Evolutionary conservation across 2,113 vertebrate species (phyloP).

Genomic region (Toxotes chatareus): DNA sequence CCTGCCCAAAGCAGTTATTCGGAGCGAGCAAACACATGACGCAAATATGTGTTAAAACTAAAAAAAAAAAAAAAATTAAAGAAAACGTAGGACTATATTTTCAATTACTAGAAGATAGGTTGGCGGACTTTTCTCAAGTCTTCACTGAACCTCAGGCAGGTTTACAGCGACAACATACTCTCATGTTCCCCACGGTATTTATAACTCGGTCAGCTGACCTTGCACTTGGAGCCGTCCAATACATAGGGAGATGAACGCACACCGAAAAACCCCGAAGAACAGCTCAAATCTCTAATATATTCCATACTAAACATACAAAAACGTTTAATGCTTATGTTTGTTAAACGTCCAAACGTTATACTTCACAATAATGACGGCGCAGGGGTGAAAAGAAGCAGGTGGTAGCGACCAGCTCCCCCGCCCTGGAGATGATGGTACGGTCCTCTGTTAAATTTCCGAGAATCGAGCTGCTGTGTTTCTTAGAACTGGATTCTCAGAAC

Average conservation of each 20-base stretch:
- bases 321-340: rapidly evolving
- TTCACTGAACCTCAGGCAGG: not conserved
- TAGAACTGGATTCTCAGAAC: conserved; percentile 99
- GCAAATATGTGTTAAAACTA: not conserved
- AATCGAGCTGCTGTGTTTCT: conserved; percentile 95
- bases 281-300: rapidly evolving
- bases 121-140: conserved; percentile 12
- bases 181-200: conserved; percentile 71
- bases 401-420: conserved; percentile 64
- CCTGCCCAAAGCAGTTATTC: not conserved
- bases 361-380: rapidly evolving
- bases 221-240: conserved; percentile 68
- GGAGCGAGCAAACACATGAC: not conserved
- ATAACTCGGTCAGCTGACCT: conserved; percentile 80
- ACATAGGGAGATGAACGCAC: not conserved
- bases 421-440: conserved; percentile 81
- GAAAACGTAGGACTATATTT: not conserved
- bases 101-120: not conserved
- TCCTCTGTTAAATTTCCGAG: conserved; percentile 96
- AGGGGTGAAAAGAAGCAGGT: rapidly evolving
- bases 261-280: rapidly evolving
- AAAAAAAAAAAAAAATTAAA: not conserved
- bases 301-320: rapidly evolving
- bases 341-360: rapidly evolving
- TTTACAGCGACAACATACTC: conserved; percentile 50